Conservation (phyloP, 1,140 invertebrate species). For the Cherax quadricarinatus region DNA sequence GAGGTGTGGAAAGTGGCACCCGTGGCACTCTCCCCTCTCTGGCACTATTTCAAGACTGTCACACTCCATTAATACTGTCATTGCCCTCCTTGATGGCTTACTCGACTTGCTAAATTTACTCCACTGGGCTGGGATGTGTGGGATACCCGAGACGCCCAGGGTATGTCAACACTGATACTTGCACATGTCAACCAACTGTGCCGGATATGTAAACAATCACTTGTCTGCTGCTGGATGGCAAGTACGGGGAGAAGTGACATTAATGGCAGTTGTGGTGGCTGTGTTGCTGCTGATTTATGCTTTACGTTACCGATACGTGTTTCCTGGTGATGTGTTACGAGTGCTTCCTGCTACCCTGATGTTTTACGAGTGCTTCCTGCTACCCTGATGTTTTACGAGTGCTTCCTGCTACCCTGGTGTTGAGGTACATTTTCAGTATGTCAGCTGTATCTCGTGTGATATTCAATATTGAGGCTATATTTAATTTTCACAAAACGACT, state of each 20-base stretch:
- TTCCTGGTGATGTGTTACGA: no score
- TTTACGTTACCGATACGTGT: not conserved
- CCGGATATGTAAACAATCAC: slow-evolving; percentile 30
- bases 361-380: no score
- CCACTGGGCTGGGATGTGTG: not conserved
- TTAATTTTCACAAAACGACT: no score
- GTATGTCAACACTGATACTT: slow-evolving; percentile 3
- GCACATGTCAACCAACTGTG: slow-evolving; percentile 30
- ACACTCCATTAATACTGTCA: slow-evolving; percentile 20
- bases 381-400: no score
- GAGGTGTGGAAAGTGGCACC: not conserved
- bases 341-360: no score
- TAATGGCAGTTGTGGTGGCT: not conserved
- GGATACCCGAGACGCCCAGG: slow-evolving; percentile 5
- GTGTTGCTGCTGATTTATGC: not conserved
- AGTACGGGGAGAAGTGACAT: not conserved
- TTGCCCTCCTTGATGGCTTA: slow-evolving; percentile 9
- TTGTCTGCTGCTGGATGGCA: not conserved
- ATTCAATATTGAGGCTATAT: no score
- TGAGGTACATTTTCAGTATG: no score
- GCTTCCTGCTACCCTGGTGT: no score
- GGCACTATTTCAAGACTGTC: not conserved
- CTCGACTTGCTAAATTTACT: not conserved
- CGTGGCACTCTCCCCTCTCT: not conserved
- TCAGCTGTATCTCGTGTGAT: no score